Evolutionary conservation across 2,888 invertebrate species (phyloP), one percentile per base, ranked within the genome.

Genomic region (Spicauda simplicius): DNA sequence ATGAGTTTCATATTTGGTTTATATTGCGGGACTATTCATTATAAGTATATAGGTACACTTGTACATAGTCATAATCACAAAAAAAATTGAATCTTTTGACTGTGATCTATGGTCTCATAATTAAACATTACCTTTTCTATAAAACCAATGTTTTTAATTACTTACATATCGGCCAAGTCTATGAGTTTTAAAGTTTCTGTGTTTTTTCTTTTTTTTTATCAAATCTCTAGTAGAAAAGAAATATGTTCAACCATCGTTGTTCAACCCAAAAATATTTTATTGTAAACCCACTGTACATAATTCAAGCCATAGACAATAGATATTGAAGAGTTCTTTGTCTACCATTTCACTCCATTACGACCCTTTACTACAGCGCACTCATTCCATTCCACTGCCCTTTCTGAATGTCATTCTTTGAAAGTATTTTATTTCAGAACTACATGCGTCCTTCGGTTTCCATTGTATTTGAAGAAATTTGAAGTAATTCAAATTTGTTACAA

Each of bases 281-380:
- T 30, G 30, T 30, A 41, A 58, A 14, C 16, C 20, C n/a, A 48
- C 48, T 58, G 45, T 58, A 16, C 41, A 14, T 25, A 33, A 58
- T n/a, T 48, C 45, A n/a, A 30, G 16, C 18, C 33, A 57, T 57
- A 57, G 16, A 57, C 19, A 64, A 61, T 64, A 25, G 41, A 64
- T 25, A 20, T 64, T 50, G 52, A 50, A 20, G 41, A 20, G 16
- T n/a, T 37, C 58, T 64, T 64, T 64, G 64, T 64, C 20, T 45
- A n/a, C 45, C 58, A 52, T 64, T 52, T 52, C 52, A 64, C 41
- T 52, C 57, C 52, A 64, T 64, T 58, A 58, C 64, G 64, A 64
- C 64, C 57, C 64, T 41, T 41, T 56, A 58, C 64, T 64, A 64
- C 41, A n/a, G 37, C 33, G 25, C 41, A 59, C 58, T 58, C 64